Evolutionary conservation across 2,113 vertebrate genomes (phyloP).

Genomic region (Pedetes capensis): DNA sequence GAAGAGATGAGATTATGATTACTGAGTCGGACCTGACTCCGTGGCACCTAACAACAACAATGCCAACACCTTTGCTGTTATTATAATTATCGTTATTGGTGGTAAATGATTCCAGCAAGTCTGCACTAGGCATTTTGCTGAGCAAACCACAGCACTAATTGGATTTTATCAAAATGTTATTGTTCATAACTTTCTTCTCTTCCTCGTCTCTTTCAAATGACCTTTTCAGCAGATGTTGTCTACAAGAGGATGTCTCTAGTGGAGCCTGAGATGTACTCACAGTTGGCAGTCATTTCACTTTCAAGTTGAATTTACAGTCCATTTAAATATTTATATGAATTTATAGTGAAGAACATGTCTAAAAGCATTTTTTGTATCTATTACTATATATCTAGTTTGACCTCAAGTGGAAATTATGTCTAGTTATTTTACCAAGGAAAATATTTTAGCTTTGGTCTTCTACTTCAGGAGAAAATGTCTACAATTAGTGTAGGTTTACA

Average conservation of each 20-base stretch:
- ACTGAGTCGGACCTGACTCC: too few relatives aligned
- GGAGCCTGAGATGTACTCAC: conserved; percentile 69
- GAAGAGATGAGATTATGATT: not conserved
- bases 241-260: conserved; percentile 59
- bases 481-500: conserved; percentile 76
- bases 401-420: conserved; percentile 72
- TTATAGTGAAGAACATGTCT: conserved; percentile 80
- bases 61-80: not conserved
- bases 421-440: conserved; percentile 70
- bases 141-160: conserved; percentile 64
- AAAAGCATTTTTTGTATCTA: conserved; percentile 74
- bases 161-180: conserved; percentile 79
- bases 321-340: conserved; percentile 83
- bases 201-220: conserved; percentile 75
- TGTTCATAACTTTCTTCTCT: conserved; percentile 76
- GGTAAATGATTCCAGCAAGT: conserved; percentile 40
- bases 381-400: conserved; percentile 64
- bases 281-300: conserved; percentile 80
- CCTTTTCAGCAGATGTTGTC: conserved; percentile 79
- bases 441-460: conserved; percentile 51
- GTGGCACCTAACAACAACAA: too few relatives aligned
- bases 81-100: not conserved
- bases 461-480: conserved; percentile 60
- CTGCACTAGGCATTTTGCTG: conserved; percentile 46
- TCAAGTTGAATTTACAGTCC: conserved; percentile 80